Evolutionary conservation across 1,140 invertebrate species (phyloP), one percentile per base, ranked within the genome.

Genomic region (Heliothis virescens): DNA sequence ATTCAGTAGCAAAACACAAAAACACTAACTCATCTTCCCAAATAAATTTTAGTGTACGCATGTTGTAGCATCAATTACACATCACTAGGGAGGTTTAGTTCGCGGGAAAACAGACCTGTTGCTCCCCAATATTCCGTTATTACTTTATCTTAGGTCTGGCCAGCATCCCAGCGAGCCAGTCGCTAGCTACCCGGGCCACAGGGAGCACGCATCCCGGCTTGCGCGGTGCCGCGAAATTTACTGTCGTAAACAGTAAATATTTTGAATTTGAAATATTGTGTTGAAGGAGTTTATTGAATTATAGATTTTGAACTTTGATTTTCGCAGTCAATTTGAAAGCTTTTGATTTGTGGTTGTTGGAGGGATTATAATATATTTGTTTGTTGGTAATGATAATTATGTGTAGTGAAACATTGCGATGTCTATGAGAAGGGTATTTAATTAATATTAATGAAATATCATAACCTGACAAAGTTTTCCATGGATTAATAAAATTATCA

Each of bases 61-160:
- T 34, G 7, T 34, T 34, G 34, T 34, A 10, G 18, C 41, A 72
- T 57, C 69, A 57, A 55, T 57, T 57, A 55, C 52, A 18, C n/a
- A 21, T 57, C 3, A 1, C 16, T 11, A 34, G n/a, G 47, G 26
- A 83, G 18, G 76, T 81, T 83, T 78, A 88, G 41, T 65, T 48
- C 79, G 85, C 82, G 88, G 85, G 84, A 87, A 86, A 84, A 65
- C 79, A 78, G 82, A 90, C 86, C 84, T 90, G 88, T 89, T 90
- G 90, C 89, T 82, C 83, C 85, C 79, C 85, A 76, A 67, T 81
- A 15, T 52, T 21, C 67, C 48, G n/a, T 50, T 53, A 71, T 29
- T 53, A 52, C 67, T 71, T 52, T 71, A 53, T 71, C 48, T 71
- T 9, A 21, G 67, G 67, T 53, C 52, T 3, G 48, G 18, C 41